Conservation (phyloP, 2,113 vertebrate species). For the Hippocampus comes region DNA sequence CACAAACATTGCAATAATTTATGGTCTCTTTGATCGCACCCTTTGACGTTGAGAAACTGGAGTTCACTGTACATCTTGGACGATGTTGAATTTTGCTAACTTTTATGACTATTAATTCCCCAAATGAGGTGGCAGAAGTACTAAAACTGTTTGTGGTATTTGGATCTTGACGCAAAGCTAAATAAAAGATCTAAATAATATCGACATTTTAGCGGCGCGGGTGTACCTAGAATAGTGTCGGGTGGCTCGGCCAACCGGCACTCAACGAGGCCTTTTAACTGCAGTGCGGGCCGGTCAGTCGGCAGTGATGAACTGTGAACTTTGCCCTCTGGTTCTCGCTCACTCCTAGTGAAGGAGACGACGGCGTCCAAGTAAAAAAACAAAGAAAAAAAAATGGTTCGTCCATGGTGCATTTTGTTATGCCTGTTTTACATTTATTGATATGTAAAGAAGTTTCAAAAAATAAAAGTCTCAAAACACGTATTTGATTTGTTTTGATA, state of each 20-base stretch:
- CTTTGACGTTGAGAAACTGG: too few species aligned
- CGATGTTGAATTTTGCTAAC: too few species aligned
- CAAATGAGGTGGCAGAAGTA: too few species aligned
- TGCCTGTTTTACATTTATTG: conserved; percentile 46
- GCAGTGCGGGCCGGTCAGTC: conserved; percentile 18
- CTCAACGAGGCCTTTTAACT: conserved; percentile 49
- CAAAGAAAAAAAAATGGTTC: not conserved
- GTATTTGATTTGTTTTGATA: not conserved
- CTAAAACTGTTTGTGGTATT: too few species aligned
- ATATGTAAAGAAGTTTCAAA: conserved; percentile 46
- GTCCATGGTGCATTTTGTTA: conserved; percentile 60
- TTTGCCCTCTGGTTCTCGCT: conserved; percentile 30
- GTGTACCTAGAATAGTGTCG: not conserved
- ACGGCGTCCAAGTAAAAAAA: conserved; percentile 10
- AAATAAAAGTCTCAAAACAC: conserved; percentile 44
- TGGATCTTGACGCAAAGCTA: too few species aligned
- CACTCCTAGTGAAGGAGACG: conserved; percentile 17
- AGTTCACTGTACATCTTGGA: too few species aligned
- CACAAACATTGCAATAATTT: too few species aligned
- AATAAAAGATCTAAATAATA: not conserved
- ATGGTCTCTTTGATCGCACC: too few species aligned
- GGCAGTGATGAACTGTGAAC: conserved; percentile 40
- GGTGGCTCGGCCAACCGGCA: conserved; percentile 29
- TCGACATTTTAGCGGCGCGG: not conserved
- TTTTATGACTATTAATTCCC: too few species aligned